Conservation (phyloP, 2,888 invertebrate genomes). For the Heliconius ismenius region DNA sequence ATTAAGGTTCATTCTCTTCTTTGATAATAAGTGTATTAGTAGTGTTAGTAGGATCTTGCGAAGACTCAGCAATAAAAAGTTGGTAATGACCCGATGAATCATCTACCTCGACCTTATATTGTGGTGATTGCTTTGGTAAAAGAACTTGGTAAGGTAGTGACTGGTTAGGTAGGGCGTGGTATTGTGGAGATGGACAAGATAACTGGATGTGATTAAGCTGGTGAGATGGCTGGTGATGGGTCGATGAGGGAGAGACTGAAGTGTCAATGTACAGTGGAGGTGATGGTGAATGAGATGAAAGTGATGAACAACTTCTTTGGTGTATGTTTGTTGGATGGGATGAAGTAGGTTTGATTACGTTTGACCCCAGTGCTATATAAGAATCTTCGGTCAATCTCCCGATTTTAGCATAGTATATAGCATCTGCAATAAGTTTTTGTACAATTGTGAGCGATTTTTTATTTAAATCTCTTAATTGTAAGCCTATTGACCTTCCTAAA, state of each 20-base stretch:
- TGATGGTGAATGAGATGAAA: neutral
- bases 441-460: conserved; percentile 1
- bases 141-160: neutral
- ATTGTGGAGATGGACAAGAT: neutral
- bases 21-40: neutral
- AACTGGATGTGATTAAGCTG: neutral
- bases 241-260: neutral
- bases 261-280: neutral
- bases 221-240: neutral
- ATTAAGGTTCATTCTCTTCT: neutral
- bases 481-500: conserved; percentile 15
- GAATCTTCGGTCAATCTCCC: conserved; percentile 5
- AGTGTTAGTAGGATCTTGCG: neutral
- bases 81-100: neutral
- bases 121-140: neutral
- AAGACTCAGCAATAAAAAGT: neutral
- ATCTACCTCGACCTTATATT: neutral
- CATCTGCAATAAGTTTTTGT: conserved; percentile 15
- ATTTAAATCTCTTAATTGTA: conserved; percentile 13
- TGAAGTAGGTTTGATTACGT: neutral
- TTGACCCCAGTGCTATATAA: conserved; percentile 1
- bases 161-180: neutral
- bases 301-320: neutral
- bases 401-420: conserved; percentile 11
- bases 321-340: neutral